Percentiles rank a stretch among this genome's conserved stretches.
Evolutionary conservation across 2,888 invertebrate genomes (phyloP).

Genomic region (Phalera bucephala): DNA sequence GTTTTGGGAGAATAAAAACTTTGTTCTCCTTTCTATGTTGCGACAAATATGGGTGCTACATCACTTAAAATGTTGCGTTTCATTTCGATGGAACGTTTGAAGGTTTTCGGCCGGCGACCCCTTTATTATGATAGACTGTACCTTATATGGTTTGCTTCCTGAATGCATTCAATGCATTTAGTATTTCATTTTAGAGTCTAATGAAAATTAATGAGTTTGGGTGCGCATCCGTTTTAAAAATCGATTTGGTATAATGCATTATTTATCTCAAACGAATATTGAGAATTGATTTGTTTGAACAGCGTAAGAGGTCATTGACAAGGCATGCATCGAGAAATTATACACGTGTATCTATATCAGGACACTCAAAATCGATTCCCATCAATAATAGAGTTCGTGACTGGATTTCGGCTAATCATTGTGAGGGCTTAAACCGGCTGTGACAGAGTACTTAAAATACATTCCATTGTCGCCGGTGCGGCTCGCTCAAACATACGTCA

Average conservation of each 20-base stretch:
- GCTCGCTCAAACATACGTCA: constrained; percentile 14
- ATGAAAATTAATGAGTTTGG: constrained; percentile 46
- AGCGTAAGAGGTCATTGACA: constrained; percentile 18
- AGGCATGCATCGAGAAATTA: constrained; percentile 15
- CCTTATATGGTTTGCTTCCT: constrained; percentile 47
- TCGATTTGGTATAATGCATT: constrained; percentile 32
- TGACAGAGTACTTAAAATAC: constrained; percentile 42
- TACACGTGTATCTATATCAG: constrained; percentile 17
- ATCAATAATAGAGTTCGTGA: constrained; percentile 50
- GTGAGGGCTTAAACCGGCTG: constrained; percentile 46
- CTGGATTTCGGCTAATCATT: constrained; percentile 55
- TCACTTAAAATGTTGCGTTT: constrained; percentile 39
- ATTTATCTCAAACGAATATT: constrained; percentile 27
- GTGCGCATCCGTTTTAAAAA: constrained; percentile 34
- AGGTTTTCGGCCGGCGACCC: constrained; percentile 42
- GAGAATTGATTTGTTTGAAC: constrained; percentile 24
- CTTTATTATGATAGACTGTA: constrained; percentile 40
- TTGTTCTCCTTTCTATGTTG: constrained; percentile 52
- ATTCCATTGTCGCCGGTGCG: constrained; percentile 43
- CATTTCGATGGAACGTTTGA: constrained; percentile 37
- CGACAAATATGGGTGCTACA: constrained; percentile 45
- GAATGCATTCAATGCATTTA: constrained; percentile 32
- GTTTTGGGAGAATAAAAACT: constrained; percentile 53
- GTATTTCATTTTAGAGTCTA: constrained; percentile 44
- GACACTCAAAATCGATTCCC: constrained; percentile 24